phyloP scores from a whole-genome alignment of 2,113 vertebrate species.

The Pionites leucogaster region DNA sequence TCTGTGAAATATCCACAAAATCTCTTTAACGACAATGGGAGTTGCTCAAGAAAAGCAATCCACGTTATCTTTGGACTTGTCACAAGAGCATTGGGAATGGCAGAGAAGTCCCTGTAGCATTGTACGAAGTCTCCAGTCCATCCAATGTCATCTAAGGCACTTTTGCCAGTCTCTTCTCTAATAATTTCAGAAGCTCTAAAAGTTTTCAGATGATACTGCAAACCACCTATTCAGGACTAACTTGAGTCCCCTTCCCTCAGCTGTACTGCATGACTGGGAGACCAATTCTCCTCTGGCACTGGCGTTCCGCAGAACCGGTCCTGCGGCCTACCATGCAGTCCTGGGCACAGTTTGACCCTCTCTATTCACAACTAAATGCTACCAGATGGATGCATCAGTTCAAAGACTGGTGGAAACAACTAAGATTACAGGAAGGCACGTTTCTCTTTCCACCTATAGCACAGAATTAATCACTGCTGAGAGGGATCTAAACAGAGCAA shows the following conservation, averaged over 20 bases:
- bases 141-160: not conserved
- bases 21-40: not conserved
- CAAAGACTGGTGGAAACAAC: constrained; percentile 51
- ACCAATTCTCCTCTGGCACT: not conserved
- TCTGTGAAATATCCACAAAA: not conserved
- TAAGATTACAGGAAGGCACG: not conserved
- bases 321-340: not conserved
- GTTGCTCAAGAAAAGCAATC: constrained; percentile 22
- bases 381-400: constrained; percentile 47
- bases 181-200: not conserved
- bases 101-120: not conserved
- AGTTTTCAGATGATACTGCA: not conserved
- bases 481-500: constrained; percentile 51
- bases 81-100: not conserved
- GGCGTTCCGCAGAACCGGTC: not conserved
- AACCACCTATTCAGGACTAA: not conserved
- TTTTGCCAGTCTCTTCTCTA: not conserved
- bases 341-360: not conserved
- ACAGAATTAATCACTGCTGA: constrained; percentile 58
- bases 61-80: not conserved
- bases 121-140: not conserved
- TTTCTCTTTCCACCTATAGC: constrained; percentile 45
- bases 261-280: not conserved
- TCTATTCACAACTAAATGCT: constrained; percentile 16
- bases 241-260: not conserved